These are phyloP conservation scores for Drosophila suboccidentalis DNA, from an alignment of 2,888 invertebrate genomes.

Conservation along the genomic window DNA sequence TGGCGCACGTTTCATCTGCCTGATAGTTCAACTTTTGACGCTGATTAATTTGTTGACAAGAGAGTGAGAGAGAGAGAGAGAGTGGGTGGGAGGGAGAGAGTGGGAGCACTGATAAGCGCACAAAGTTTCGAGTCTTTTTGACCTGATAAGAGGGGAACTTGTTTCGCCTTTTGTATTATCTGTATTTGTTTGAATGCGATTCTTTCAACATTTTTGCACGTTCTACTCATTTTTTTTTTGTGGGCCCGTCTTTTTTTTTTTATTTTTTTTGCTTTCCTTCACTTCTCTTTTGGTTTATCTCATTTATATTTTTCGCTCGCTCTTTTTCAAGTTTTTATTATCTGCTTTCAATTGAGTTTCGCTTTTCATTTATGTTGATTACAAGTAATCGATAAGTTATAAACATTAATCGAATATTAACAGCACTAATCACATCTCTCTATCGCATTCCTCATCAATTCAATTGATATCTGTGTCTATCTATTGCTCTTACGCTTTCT, in stretches of 20 bases:
- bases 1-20: constrained; percentile 46
- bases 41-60: constrained; percentile 47
- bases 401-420: neutral
- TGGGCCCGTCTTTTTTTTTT: no score
- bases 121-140: constrained; percentile 28
- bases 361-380: no score
- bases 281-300: constrained; percentile 18
- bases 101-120: constrained; percentile 42
- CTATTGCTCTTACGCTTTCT: neutral
- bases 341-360: constrained; percentile 1
- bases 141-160: constrained; percentile 36
- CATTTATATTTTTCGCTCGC: constrained; percentile 14
- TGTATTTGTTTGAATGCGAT: constrained; percentile 9
- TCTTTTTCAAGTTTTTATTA: neutral
- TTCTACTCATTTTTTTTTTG: constrained; percentile 35
- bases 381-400: constrained; percentile 10
- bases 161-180: constrained; percentile 29
- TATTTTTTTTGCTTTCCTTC: neutral
- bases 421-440: constrained; percentile 2
- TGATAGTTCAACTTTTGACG: constrained; percentile 51
- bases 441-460: constrained; percentile 2
- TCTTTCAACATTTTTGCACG: constrained; percentile 48
- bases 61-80: neutral
- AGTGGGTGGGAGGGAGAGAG: neutral
- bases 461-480: constrained; percentile 16